Evolutionary conservation across 2,888 invertebrate species (phyloP).

Genomic region (Drosophila acutilabella): DNA sequence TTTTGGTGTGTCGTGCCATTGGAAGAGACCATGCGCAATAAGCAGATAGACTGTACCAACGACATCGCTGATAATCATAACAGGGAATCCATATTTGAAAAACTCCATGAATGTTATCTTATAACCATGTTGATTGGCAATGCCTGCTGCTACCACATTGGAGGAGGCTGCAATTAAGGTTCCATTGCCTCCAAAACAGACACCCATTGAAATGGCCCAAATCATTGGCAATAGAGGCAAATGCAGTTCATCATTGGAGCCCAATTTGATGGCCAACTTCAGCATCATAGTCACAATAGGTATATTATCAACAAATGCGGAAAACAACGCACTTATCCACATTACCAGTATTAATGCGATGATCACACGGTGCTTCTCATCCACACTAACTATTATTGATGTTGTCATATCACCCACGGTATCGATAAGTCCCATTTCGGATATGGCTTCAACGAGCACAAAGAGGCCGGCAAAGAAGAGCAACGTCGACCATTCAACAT

Average conservation of each 20-base stretch:
- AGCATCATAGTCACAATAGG: constrained; percentile 97
- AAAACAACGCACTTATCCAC: constrained; percentile 92
- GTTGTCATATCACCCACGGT: constrained; percentile 91
- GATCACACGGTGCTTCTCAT: constrained; percentile 87
- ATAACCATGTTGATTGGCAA: constrained; percentile 96
- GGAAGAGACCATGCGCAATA: constrained; percentile 88
- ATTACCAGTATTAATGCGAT: constrained; percentile 91
- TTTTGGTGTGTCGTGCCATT: constrained; percentile 86
- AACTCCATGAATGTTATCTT: constrained; percentile 93
- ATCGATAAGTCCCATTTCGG: constrained; percentile 91
- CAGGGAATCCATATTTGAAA: constrained; percentile 92
- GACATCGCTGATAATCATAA: constrained; percentile 89
- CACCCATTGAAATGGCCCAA: constrained; percentile 94
- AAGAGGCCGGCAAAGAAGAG: constrained; percentile 95
- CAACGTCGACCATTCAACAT: constrained; percentile 96
- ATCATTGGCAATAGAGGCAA: constrained; percentile 92
- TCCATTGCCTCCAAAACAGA: constrained; percentile 96
- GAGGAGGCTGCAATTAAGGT: constrained; percentile 95
- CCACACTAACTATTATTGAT: constrained; percentile 87
- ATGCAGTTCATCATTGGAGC: constrained; percentile 88
- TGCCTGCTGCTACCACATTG: constrained; percentile 95
- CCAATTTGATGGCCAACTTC: constrained; percentile 89
- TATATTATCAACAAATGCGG: constrained; percentile 96
- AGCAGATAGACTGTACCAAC: constrained; percentile 89
- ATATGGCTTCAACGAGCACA: constrained; percentile 95